These are phyloP conservation scores for Streblospio benedicti DNA, from an alignment of 1,140 invertebrate genomes.

Conservation along the genomic window DNA sequence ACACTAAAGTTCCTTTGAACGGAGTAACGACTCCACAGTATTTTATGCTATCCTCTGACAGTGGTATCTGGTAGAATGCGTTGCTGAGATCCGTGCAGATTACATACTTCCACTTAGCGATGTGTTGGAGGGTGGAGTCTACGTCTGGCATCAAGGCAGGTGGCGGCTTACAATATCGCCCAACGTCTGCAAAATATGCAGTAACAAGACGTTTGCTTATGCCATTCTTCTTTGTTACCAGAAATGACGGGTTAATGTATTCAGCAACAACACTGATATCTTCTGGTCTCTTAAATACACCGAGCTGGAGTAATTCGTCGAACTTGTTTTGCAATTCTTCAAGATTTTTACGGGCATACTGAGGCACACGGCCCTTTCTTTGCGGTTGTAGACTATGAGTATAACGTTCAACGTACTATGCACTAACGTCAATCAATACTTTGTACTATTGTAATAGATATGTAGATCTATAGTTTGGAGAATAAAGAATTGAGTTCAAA, in stretches of 20 bases:
- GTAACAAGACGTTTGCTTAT: conserved; percentile 17
- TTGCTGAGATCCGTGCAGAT: conserved; percentile 18
- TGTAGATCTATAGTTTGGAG: too few relatives aligned
- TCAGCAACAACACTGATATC: conserved; percentile 5
- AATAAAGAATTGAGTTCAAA: too few relatives aligned
- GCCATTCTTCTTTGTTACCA: conserved; percentile 19
- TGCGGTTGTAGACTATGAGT: conserved; percentile 25
- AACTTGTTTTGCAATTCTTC: too few relatives aligned
- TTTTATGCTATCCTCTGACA: too few relatives aligned
- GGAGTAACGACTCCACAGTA: too few relatives aligned
- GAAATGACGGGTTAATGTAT: conserved; percentile 21
- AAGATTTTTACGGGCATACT: background rate
- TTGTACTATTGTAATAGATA: too few relatives aligned
- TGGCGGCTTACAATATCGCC: conserved; percentile 14
- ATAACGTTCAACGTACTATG: too few relatives aligned
- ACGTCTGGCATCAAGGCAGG: conserved; percentile 21
- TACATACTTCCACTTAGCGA: conserved; percentile 21
- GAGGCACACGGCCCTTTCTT: conserved; percentile 18
- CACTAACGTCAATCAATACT: too few relatives aligned
- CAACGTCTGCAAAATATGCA: conserved; percentile 23
- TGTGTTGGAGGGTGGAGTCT: conserved; percentile 16
- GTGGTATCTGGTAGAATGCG: conserved; percentile 7
- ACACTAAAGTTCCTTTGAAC: conserved; percentile 18
- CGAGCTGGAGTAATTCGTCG: too few relatives aligned
- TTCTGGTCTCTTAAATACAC: conserved; percentile 3